Evolutionary conservation across 2,888 invertebrate genomes (phyloP).

Genomic region (Lottia scabra): DNA sequence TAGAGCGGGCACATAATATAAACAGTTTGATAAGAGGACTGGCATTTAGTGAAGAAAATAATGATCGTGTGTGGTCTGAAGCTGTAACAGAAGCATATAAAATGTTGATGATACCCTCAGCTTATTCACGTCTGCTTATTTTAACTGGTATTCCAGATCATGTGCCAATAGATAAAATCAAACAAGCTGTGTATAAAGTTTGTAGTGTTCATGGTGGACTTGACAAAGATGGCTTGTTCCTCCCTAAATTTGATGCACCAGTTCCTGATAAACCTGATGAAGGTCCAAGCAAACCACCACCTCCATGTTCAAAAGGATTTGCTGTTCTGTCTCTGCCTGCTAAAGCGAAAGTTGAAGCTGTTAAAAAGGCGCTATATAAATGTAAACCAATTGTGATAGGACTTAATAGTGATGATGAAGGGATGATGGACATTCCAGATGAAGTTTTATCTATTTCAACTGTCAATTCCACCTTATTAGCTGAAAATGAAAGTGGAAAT

Average conservation of each 20-base stretch:
- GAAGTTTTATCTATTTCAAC: slow-evolving; percentile 55
- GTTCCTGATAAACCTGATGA: background rate
- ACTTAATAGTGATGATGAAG: slow-evolving; percentile 41
- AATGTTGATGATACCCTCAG: slow-evolving; percentile 49
- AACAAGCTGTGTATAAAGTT: slow-evolving; percentile 50
- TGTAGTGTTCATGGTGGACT: slow-evolving; percentile 61
- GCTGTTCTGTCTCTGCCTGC: slow-evolving; percentile 61
- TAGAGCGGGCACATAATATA: slow-evolving; percentile 60
- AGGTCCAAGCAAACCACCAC: background rate
- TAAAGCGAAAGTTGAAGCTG: slow-evolving; percentile 60
- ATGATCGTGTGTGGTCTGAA: slow-evolving; percentile 52
- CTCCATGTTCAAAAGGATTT: slow-evolving; percentile 41
- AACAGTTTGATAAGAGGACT: slow-evolving; percentile 63
- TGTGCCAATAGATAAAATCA: slow-evolving; percentile 46
- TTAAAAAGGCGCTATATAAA: slow-evolving; percentile 56
- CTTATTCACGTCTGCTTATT: slow-evolving; percentile 59
- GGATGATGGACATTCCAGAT: slow-evolving; percentile 51
- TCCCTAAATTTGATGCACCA: slow-evolving; percentile 43
- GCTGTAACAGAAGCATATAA: slow-evolving; percentile 59
- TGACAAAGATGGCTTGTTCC: slow-evolving; percentile 60
- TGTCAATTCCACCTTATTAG: slow-evolving; percentile 54
- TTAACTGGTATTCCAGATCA: slow-evolving; percentile 61
- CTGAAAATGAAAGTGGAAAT: slow-evolving; percentile 54
- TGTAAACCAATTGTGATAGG: slow-evolving; percentile 50
- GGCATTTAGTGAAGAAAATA: slow-evolving; percentile 57